These are phyloP conservation scores for Ranitomeya variabilis DNA, from an alignment of 2,113 vertebrate species.

Conservation along the genomic window DNA sequence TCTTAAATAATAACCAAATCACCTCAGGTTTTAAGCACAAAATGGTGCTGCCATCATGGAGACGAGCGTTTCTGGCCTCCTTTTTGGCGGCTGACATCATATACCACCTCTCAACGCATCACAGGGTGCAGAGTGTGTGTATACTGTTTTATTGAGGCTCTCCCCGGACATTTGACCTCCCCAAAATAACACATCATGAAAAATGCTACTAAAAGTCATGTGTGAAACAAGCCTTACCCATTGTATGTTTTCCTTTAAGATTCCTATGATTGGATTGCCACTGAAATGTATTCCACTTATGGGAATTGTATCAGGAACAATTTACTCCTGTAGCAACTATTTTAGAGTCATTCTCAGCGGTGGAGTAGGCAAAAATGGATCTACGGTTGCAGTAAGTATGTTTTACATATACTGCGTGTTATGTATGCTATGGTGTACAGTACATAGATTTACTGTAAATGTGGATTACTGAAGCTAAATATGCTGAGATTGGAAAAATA, in stretches of 20 bases:
- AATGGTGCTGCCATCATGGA: too few species aligned
- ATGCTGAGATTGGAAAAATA: not conserved
- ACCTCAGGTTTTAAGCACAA: too few species aligned
- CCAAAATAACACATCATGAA: not conserved
- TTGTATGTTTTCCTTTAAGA: slow-evolving; percentile 65
- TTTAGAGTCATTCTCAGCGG: slow-evolving; percentile 92
- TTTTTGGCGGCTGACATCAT: too few species aligned
- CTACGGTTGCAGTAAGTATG: slow-evolving; percentile 90
- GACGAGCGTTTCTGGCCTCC: too few species aligned
- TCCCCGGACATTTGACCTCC: not conserved
- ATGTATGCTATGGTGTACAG: not conserved
- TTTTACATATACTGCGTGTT: not conserved
- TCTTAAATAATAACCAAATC: too few species aligned
- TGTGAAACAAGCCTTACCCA: not conserved
- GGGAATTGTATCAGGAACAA: slow-evolving; percentile 83
- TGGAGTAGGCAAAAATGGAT: slow-evolving; percentile 95
- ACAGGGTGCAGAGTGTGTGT: too few species aligned
- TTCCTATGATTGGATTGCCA: slow-evolving; percentile 82
- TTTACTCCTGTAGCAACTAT: slow-evolving; percentile 90
- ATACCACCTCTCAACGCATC: too few species aligned
- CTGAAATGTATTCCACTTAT: slow-evolving; percentile 83
- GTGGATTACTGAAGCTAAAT: not conserved
- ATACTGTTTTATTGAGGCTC: too few species aligned
- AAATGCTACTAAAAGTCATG: not conserved
- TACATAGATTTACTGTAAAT: not conserved